Percentiles rank a stretch among this genome's conserved stretches.
These are phyloP conservation scores for Tyto alba DNA, from an alignment of 2,113 vertebrate genomes.

Conservation along the genomic window DNA sequence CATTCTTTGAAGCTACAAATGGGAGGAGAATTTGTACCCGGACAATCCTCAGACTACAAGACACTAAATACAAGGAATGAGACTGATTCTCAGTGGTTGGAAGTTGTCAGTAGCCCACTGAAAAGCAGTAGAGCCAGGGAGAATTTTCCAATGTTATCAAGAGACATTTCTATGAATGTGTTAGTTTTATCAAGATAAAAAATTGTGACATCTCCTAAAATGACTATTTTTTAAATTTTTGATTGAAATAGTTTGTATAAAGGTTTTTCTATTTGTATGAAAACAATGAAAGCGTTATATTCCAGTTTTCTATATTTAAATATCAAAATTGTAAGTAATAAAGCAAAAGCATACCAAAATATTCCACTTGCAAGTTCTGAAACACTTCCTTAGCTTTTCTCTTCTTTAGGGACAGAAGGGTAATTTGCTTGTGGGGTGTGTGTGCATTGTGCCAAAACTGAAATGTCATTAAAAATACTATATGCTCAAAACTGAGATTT, in stretches of 20 bases:
- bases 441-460: not conserved
- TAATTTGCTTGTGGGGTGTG: not conserved
- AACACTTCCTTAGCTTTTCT: not conserved
- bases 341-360: not conserved
- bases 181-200: not conserved
- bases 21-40: not conserved
- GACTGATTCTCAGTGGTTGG: not conserved
- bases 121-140: not conserved
- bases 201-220: not conserved
- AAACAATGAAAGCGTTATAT: not conserved
- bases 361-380: not conserved
- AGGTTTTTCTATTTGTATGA: not conserved
- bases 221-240: not conserved
- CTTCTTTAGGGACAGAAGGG: not conserved
- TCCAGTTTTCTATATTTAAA: not conserved
- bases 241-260: not conserved
- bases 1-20: not conserved
- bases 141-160: not conserved
- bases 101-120: not conserved
- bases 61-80: not conserved
- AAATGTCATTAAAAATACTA: not conserved
- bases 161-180: not conserved
- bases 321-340: not conserved
- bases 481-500: not conserved
- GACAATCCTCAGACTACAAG: not conserved